Conservation (phyloP, 2,113 vertebrate genomes). For the Xenopus borealis region DNA sequence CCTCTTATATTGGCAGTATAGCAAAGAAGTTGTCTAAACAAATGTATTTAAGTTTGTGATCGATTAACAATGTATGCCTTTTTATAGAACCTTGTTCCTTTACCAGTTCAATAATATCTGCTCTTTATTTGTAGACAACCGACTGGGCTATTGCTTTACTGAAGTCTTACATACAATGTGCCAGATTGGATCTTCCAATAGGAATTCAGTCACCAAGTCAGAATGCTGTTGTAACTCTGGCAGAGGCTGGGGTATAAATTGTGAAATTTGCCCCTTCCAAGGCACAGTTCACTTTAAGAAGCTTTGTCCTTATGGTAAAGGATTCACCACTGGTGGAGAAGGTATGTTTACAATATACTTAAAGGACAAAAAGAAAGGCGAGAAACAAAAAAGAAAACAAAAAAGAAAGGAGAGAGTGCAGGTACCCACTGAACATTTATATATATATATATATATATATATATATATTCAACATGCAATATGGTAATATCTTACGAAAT, state of each 20-base stretch:
- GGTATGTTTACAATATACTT: conserved; percentile 64
- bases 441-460: too few species aligned
- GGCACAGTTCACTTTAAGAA: conserved; percentile 93
- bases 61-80: too few species aligned
- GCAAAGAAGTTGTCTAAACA: too few species aligned
- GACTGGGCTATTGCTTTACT: conserved; percentile 92
- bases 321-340: conserved; percentile 86
- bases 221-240: conserved; percentile 94
- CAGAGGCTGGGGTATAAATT: conserved; percentile 89
- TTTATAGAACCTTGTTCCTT: not conserved
- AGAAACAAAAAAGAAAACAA: too few species aligned
- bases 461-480: too few species aligned
- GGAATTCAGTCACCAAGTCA: conserved; percentile 88
- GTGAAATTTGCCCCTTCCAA: conserved; percentile 90
- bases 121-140: conserved; percentile 77
- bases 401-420: too few species aligned
- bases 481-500: too few species aligned
- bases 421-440: too few species aligned
- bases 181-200: conserved; percentile 90
- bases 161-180: conserved; percentile 95
- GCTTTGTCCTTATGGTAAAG: conserved; percentile 88
- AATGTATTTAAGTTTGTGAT: too few species aligned
- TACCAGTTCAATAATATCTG: not conserved
- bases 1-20: too few species aligned
- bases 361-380: too few species aligned